Evolutionary conservation across 1,140 invertebrate genomes (phyloP), one percentile per base, ranked within the genome.

Genomic region (Galleria mellonella): DNA sequence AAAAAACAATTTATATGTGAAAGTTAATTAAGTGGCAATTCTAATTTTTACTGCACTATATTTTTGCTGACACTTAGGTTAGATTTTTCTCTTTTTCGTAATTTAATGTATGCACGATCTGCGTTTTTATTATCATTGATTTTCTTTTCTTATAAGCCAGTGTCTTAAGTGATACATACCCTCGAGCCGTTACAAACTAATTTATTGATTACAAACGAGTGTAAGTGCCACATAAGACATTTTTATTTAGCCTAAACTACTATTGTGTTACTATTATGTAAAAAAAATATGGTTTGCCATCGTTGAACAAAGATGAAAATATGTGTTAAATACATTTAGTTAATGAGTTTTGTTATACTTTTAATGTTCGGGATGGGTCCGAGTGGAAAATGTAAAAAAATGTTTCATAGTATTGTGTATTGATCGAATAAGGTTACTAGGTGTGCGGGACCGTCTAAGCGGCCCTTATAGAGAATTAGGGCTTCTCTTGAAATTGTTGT

Each of bases 51-150:
- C 71, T 76, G 76, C 77, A 84, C 74, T 78, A 81, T 84, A 81
- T 82, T 84, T 83, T 84, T 81, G 77, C 81, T 84, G 81, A 82
- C 81, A 76, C 71, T 66, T 84, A 79, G 74, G 60, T 79, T 72
- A 79, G 67, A 69, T 78, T 78, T 75, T 74, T 64, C 51, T 68
- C 67, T 69, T 72, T 78, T 82, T 74, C 65, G 65, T 84, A 82
- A 81, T 81, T 72, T 81, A 82, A 83, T 77, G 72, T 79, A 81
- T 79, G 77, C 77, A 82, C 81, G 81, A 84, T 84, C 81, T 84
- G 81, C 81, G 75, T 74, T 79, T 78, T 82, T 76, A 73, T 78
- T 76, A 73, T 68, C 68, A 83, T 65, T 64, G 48, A 62, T 62
- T 58, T 70, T 64, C 55, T 57, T 60, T 62, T 68, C 62, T 67